A percentile compares a stretch with the other conserved stretches of the same genome.
Evolutionary conservation across 2,888 invertebrate species (phyloP).

Genomic region (Aquatica leii): DNA sequence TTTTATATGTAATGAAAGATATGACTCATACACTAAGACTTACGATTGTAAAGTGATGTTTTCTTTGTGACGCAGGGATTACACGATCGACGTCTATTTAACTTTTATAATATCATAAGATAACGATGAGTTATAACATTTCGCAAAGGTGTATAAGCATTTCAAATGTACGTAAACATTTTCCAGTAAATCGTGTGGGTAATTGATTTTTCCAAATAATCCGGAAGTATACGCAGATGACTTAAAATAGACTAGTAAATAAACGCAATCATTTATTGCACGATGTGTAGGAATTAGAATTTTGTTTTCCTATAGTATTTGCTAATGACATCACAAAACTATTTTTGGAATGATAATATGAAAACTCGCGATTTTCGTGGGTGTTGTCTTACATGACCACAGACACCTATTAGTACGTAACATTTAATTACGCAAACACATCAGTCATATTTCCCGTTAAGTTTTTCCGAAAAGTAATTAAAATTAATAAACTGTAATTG

Average conservation of each 20-base stretch:
- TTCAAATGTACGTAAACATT: constrained; percentile 16
- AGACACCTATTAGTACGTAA: constrained; percentile 1
- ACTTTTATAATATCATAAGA: constrained; percentile 24
- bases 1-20: constrained; percentile 19
- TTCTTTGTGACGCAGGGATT: constrained; percentile 34
- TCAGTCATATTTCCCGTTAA: too few relatives aligned
- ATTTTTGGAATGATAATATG: not conserved
- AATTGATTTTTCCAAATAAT: constrained; percentile 8
- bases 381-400: not conserved
- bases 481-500: too few relatives aligned
- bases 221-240: not conserved
- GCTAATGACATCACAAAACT: constrained; percentile 1
- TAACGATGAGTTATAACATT: constrained; percentile 20
- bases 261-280: constrained; percentile 3
- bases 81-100: constrained; percentile 29
- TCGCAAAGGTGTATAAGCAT: constrained; percentile 18
- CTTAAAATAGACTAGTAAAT: not conserved
- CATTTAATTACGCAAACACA: too few relatives aligned
- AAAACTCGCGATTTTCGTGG: too few relatives aligned
- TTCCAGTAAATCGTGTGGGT: constrained; percentile 16
- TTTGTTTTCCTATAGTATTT: not conserved
- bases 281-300: constrained; percentile 1
- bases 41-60: constrained; percentile 35
- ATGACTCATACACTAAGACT: constrained; percentile 37
- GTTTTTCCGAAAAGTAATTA: too few relatives aligned